A percentile compares a stretch with the other conserved stretches of the same genome.
Evolutionary conservation across 2,113 vertebrate species (phyloP).

Genomic region (Ibidorhyncha struthersii): DNA sequence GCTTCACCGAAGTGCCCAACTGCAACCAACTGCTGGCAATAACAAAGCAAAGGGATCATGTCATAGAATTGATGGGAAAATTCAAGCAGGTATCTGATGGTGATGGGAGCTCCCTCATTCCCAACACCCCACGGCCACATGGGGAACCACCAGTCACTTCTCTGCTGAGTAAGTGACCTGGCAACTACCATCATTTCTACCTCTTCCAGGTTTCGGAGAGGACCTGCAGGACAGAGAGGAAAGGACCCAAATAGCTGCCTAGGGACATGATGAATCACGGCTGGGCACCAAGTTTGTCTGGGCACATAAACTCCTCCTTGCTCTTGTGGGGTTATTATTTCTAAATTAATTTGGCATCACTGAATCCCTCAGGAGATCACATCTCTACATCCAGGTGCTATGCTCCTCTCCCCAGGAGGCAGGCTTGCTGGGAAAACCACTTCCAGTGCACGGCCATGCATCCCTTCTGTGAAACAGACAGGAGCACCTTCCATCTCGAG

Average conservation of each 20-base stretch:
- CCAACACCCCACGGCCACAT: background rate
- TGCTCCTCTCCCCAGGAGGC: background rate
- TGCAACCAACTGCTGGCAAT: background rate
- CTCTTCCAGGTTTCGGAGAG: background rate
- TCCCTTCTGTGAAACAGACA: background rate
- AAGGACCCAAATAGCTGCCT: background rate
- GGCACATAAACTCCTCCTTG: background rate
- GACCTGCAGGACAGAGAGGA: background rate
- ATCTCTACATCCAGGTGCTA: background rate
- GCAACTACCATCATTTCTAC: background rate
- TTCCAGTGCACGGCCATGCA: background rate
- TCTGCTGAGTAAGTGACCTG: background rate
- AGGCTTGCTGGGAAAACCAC: background rate
- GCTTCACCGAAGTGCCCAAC: background rate
- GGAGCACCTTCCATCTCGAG: background rate
- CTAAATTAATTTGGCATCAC: background rate
- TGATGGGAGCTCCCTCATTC: background rate
- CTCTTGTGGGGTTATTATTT: background rate
- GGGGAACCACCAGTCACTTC: background rate
- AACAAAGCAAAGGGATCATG: background rate
- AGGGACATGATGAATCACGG: fast-evolving
- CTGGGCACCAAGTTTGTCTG: background rate
- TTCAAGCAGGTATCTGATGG: background rate
- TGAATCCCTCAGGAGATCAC: background rate
- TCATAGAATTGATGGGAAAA: background rate